Percentiles rank a stretch among this genome's conserved stretches.
Conservation (phyloP, 2,888 invertebrate genomes). For the Polydesmus complanatus region DNA sequence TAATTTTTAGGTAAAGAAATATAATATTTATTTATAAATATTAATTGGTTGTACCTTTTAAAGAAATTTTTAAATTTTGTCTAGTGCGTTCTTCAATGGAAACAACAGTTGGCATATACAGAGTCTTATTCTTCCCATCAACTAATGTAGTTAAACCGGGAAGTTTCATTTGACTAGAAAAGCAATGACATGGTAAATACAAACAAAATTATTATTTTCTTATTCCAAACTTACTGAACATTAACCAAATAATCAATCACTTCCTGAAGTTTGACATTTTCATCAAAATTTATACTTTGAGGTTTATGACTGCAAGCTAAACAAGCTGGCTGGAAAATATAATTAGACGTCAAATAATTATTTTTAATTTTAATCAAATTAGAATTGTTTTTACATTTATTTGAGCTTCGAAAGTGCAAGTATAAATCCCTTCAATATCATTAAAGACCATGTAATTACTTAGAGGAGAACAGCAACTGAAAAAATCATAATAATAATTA, state of each 20-base stretch:
- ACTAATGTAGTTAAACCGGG: conserved; percentile 67
- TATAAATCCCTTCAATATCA: conserved; percentile 88
- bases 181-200: conserved; percentile 9
- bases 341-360: not conserved
- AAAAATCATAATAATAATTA: conserved; percentile 20
- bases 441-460: conserved; percentile 96
- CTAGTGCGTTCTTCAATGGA: conserved; percentile 82
- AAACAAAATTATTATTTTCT: conserved; percentile 1
- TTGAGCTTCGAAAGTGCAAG: conserved; percentile 87
- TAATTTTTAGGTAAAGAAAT: no score
- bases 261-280: conserved; percentile 53
- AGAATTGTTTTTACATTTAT: conserved; percentile 41
- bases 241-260: conserved; percentile 68
- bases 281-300: conserved; percentile 25
- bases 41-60: conserved; percentile 48
- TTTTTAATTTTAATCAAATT: not conserved
- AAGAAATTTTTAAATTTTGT: conserved; percentile 70
- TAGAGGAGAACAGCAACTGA: conserved; percentile 69
- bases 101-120: conserved; percentile 83
- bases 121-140: conserved; percentile 71
- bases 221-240: conserved; percentile 40
- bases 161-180: conserved; percentile 62
- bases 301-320: conserved; percentile 62
- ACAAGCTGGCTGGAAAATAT: conserved; percentile 47
- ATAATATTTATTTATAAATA: no score